These are phyloP conservation scores for Simalia tracyae DNA, from an alignment of 2,797 vertebrate species.

Conservation along the genomic window DNA sequence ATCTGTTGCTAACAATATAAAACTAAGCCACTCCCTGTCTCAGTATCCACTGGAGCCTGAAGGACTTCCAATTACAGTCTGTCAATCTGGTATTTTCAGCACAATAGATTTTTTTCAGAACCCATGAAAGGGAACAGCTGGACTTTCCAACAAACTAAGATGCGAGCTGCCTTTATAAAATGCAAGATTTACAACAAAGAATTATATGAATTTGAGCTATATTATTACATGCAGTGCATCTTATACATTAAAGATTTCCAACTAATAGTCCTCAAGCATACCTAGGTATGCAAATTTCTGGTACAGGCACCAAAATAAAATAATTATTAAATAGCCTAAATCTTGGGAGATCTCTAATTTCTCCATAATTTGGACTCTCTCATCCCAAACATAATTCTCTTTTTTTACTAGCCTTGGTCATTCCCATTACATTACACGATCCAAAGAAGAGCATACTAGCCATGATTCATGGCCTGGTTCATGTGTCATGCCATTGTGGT, in stretches of 20 bases:
- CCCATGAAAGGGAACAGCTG: background rate
- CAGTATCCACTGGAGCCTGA: background rate
- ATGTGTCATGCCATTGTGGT: no score
- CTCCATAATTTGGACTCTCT: no score
- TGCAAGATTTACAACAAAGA: background rate
- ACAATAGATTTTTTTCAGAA: background rate
- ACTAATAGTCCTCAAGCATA: no score
- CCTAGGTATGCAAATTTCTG: no score
- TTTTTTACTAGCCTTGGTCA: no score
- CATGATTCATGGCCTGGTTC: no score
- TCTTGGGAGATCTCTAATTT: no score
- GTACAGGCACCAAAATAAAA: no score
- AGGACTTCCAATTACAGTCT: background rate
- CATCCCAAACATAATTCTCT: no score
- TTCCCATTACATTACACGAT: no score
- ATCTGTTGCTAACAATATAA: background rate
- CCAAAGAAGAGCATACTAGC: no score
- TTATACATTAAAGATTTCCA: background rate
- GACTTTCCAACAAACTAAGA: background rate
- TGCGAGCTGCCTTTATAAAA: background rate
- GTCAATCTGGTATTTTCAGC: constrained; percentile 1
- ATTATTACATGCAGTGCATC: background rate
- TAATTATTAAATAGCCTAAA: no score
- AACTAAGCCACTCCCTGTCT: constrained; percentile 18
- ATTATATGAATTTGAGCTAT: background rate